Base-by-base conservation (phyloP, 2,888 invertebrate species). In the Eutolmus rufibarbis region DNA sequence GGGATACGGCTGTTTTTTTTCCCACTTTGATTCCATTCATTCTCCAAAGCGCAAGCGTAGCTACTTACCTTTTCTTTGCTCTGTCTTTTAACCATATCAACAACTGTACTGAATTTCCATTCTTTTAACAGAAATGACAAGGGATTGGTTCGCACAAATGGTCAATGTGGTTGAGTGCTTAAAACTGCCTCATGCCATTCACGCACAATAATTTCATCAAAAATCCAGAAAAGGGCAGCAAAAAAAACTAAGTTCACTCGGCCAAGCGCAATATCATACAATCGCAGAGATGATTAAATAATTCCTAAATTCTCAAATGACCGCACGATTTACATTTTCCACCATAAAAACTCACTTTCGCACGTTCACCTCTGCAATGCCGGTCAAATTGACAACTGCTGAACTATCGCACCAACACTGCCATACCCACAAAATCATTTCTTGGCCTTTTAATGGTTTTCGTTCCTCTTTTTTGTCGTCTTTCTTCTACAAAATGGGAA, bases 311-410 rank as follows among this genome's bases (percentile, higher is more conserved):
- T 37, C 37, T 66, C 7, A 66, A 66, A 28, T 23, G 4, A 23
- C 76, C 76, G 9, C 16, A 76, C 76, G 7, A n/a, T 37, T 37
- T 76, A 37, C 37, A 76, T 76, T 16, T 37, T 40, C 37, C 5
- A 76, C 43, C n/a, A 78, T 19, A 78, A 76, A 78, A 78, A 43
- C 28, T 78, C 46, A 78, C 78, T 78, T 76, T 78, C 78, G 19
- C 46, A 78, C 78, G 16, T 78, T 78, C 46, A 40, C 46, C 78
- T 78, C 46, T 78, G 40, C 46, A 46, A 46, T 78, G 46, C 78
- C 78, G 78, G 78, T 78, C 78, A 78, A 78, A 78, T 78, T 78
- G 78, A 78, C 78, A 78, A 78, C 43, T 78, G 7, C 23, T 28
- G 23, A 23, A 78, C 46, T 78, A 40, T 78, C 37, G 23, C 78